These are phyloP conservation scores for Polypedilum vanderplanki DNA, from an alignment of 1,140 invertebrate genomes.

Conservation along the genomic window DNA sequence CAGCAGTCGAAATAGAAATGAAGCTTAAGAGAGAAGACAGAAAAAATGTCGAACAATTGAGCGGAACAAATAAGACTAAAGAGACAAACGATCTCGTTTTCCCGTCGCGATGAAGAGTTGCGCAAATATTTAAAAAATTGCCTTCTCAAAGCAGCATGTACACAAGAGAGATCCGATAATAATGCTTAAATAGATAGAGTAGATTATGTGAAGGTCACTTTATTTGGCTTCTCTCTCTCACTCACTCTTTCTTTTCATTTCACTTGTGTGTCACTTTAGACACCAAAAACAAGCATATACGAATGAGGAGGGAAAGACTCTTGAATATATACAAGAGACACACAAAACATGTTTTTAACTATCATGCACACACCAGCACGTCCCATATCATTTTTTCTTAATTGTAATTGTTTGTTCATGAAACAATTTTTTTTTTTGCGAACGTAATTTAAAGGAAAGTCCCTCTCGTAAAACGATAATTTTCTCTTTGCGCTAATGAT, in stretches of 20 bases:
- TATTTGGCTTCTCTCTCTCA: neutral
- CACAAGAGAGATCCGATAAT: too few species aligned
- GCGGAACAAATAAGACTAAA: conserved; percentile 22
- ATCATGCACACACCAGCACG: neutral
- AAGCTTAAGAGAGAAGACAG: neutral
- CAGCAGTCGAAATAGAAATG: neutral
- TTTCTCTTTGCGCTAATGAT: too few species aligned
- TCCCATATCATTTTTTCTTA: conserved; percentile 8
- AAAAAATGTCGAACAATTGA: conserved; percentile 9
- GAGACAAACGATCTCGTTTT: neutral
- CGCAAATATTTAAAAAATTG: conserved; percentile 22
- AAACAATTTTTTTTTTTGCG: too few species aligned
- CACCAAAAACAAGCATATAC: neutral
- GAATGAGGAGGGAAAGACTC: neutral
- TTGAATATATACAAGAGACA: neutral
- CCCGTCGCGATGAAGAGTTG: neutral
- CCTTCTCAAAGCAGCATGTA: neutral
- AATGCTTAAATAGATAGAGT: neutral
- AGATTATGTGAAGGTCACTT: conserved; percentile 25
- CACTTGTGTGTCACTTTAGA: too few species aligned
- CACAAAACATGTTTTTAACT: neutral
- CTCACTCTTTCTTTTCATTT: too few species aligned
- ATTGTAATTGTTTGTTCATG: conserved; percentile 19
- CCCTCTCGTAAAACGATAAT: too few species aligned
- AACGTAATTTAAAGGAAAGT: too few species aligned